Conservation (phyloP, 2,797 vertebrate genomes). For the Chiloscyllium punctatum region DNA sequence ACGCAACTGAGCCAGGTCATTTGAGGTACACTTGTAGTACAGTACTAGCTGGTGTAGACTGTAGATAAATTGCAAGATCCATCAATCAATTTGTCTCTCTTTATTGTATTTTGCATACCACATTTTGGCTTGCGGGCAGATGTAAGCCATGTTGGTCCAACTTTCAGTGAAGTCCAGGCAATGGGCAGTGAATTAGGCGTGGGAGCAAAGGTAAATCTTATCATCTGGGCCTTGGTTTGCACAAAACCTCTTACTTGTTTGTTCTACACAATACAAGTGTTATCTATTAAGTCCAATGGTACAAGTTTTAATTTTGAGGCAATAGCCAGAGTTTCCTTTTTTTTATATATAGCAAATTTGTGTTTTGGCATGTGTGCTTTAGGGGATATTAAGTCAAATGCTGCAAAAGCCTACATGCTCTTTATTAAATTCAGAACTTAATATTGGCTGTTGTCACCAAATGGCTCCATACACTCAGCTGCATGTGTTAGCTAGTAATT, state of each 20-base stretch:
- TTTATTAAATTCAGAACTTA: not conserved
- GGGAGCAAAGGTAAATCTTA: not conserved
- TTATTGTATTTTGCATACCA: conserved; percentile 17
- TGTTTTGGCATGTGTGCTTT: not conserved
- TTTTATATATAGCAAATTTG: not conserved
- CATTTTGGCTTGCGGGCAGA: not conserved
- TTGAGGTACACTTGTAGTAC: conserved; percentile 29
- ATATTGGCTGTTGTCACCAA: not conserved
- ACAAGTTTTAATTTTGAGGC: conserved; percentile 19
- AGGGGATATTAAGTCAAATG: not conserved
- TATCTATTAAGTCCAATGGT: conserved; percentile 10
- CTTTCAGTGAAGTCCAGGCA: not conserved
- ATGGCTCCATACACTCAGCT: not conserved
- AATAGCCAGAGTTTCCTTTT: not conserved
- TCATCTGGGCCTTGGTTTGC: not conserved
- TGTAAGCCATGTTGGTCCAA: not conserved
- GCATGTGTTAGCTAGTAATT: not conserved
- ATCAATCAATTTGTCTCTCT: not conserved
- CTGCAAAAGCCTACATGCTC: not conserved
- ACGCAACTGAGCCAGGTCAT: conserved; percentile 29
- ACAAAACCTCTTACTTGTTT: not conserved
- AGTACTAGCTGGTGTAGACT: conserved; percentile 26
- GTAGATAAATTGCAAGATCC: conserved; percentile 24
- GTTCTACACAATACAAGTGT: not conserved
- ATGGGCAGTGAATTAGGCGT: not conserved